phyloP scores from a whole-genome alignment of 2,797 vertebrate species.

The Leptoclinus maculatus region DNA sequence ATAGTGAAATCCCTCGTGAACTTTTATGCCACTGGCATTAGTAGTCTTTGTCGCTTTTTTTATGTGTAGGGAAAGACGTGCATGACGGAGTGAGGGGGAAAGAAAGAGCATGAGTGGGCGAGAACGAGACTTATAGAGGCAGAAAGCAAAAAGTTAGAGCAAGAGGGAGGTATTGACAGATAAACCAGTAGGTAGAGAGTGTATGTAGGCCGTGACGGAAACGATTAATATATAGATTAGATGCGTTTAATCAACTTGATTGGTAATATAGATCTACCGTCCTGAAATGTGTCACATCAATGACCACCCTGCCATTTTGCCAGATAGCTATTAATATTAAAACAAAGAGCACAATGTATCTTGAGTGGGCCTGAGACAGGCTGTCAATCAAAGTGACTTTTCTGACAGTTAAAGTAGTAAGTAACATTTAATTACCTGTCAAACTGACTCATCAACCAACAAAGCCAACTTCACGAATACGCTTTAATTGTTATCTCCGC shows the following conservation, averaged over 20 bases:
- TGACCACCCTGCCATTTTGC: conserved; percentile 28
- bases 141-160: neutral
- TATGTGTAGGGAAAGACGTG: neutral
- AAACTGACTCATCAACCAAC: conserved; percentile 60
- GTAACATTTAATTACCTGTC: conserved; percentile 70
- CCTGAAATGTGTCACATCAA: conserved; percentile 38
- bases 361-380: conserved; percentile 57
- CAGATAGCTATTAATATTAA: conserved; percentile 46
- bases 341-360: conserved; percentile 58
- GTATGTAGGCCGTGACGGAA: neutral
- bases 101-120: neutral
- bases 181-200: neutral
- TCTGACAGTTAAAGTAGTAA: conserved; percentile 58
- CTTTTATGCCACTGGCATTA: neutral
- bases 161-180: neutral
- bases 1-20: neutral
- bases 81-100: neutral
- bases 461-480: conserved; percentile 47
- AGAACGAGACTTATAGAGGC: neutral
- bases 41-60: neutral
- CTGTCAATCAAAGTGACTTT: conserved; percentile 65
- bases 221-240: conserved; percentile 8
- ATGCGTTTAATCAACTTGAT: conserved; percentile 25
- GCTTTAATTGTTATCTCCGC: conserved; percentile 39
- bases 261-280: conserved; percentile 31